Percentiles rank a stretch among this genome's conserved stretches.
Evolutionary conservation across 2,888 invertebrate species (phyloP).

Genomic region (Luffia ferchaultella): DNA sequence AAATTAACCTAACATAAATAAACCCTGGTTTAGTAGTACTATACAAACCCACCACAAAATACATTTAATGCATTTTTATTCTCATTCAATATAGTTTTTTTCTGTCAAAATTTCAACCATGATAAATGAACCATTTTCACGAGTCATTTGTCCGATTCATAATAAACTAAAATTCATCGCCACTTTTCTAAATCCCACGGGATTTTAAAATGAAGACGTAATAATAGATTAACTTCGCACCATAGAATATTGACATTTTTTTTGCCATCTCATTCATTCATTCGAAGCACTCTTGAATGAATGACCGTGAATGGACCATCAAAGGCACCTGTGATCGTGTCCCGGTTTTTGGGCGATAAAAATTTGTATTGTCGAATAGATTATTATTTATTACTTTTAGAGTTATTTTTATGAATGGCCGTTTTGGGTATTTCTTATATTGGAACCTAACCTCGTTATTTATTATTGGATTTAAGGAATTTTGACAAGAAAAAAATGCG

Average conservation of each 20-base stretch:
- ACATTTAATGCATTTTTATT: too few relatives aligned
- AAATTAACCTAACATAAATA: too few relatives aligned
- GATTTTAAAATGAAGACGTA: slow-evolving; percentile 48
- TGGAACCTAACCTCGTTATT: too few relatives aligned
- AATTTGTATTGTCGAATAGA: slow-evolving; percentile 51
- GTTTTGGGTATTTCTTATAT: background rate
- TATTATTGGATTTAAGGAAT: slow-evolving; percentile 19
- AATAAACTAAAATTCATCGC: slow-evolving; percentile 33
- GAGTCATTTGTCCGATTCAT: slow-evolving; percentile 14
- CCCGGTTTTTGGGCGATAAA: slow-evolving; percentile 39
- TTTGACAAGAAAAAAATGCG: slow-evolving; percentile 10
- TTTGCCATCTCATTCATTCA: slow-evolving; percentile 33
- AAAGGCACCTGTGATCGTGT: slow-evolving; percentile 13
- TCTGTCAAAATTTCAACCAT: background rate
- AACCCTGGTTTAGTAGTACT: too few relatives aligned
- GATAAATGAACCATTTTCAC: background rate
- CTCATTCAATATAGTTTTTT: too few relatives aligned
- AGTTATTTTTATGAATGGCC: slow-evolving; percentile 10
- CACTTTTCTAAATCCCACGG: slow-evolving; percentile 43
- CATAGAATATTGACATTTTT: slow-evolving; percentile 18
- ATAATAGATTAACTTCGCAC: slow-evolving; percentile 39
- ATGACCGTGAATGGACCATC: slow-evolving; percentile 5
- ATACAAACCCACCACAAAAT: too few relatives aligned
- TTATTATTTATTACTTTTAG: slow-evolving; percentile 48
- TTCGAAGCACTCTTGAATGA: slow-evolving; percentile 28